Conservation (phyloP, 2,888 invertebrate genomes). For the Philereme vetulata region DNA sequence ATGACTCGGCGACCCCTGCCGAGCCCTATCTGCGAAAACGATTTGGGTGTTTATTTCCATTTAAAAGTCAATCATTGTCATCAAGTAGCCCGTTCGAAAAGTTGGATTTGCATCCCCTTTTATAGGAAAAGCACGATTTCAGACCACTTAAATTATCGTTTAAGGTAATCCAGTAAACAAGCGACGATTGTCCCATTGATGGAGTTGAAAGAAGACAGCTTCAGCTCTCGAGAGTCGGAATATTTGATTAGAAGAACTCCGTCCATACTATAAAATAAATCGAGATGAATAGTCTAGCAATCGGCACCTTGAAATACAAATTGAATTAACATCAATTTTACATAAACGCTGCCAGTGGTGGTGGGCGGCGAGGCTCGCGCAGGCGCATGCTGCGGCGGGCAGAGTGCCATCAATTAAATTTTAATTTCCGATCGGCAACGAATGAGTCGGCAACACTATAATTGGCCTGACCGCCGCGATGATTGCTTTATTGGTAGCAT, state of each 20-base stretch:
- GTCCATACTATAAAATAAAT: slow-evolving; percentile 23
- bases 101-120: slow-evolving; percentile 64
- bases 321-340: slow-evolving; percentile 76
- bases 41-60: slow-evolving; percentile 62
- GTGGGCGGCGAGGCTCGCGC: slow-evolving; percentile 45
- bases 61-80: slow-evolving; percentile 78
- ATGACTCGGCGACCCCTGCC: slow-evolving; percentile 39
- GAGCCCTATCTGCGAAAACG: slow-evolving; percentile 47
- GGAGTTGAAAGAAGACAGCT: slow-evolving; percentile 41
- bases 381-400: slow-evolving; percentile 49
- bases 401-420: slow-evolving; percentile 73
- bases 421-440: slow-evolving; percentile 74
- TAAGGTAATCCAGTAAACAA: slow-evolving; percentile 55
- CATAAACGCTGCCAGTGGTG: slow-evolving; percentile 64
- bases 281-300: slow-evolving; percentile 45
- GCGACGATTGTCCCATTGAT: slow-evolving; percentile 49
- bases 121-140: slow-evolving; percentile 60
- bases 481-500: slow-evolving; percentile 79
- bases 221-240: slow-evolving; percentile 22
- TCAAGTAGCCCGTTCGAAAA: slow-evolving; percentile 58
- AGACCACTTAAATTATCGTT: slow-evolving; percentile 63
- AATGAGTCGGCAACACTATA: slow-evolving; percentile 68
- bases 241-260: slow-evolving; percentile 18
- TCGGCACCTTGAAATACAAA: slow-evolving; percentile 61
- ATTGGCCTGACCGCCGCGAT: slow-evolving; percentile 70